Base-by-base conservation (phyloP, 2,113 vertebrate genomes). In the Vulpes lagopus region DNA sequence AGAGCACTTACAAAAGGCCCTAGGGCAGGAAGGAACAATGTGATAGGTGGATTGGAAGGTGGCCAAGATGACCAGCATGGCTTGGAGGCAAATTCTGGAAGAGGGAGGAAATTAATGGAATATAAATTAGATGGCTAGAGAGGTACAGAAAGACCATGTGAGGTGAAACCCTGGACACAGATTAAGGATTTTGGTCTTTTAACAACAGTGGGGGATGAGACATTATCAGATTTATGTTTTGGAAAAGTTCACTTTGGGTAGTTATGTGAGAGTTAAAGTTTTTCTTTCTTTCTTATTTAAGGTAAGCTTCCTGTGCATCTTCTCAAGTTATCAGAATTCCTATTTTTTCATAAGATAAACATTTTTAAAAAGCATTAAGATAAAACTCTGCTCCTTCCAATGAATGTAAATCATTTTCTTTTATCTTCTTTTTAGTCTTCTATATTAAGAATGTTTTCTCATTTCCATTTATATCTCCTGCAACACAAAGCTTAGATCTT, bases 371-470 rank as follows among this genome's bases (percentile, higher is more conserved):
- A 59, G 25, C 30, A 73, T 35, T 76, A 78, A 55, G n/a, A 57
- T 64, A 83, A 91, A 82, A 15, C 32, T 15, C 22, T 73, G 6
- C 25, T 76, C 10, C 38, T 82, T 87, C 11, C 67, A 96, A 80
- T 73, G 32, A 92, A 89, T 73, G 35, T 22, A 88, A 86, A 51
- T 23, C 65, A 35, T 59, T 94, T 96, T 64, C 7, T 32, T 87
- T 92, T 38, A 92, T 94, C 14, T 11, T 74, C 15, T 80, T 87
- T 78, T 91, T 55, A 20, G 38, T 83, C 32, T 57, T 81, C 60
- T 86, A 30, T 76, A 67, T 81, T 53, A 95, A 86, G n/a, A 94
- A 19, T 91, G 25, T 51, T 85, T 96, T 97, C 59, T 62, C 57
- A 89, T 89, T 96, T 86, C 65, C 51, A 86, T 90, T 81, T 96